phyloP scores from a whole-genome alignment of 2,888 invertebrate genomes.

The Metellina segmentata region DNA sequence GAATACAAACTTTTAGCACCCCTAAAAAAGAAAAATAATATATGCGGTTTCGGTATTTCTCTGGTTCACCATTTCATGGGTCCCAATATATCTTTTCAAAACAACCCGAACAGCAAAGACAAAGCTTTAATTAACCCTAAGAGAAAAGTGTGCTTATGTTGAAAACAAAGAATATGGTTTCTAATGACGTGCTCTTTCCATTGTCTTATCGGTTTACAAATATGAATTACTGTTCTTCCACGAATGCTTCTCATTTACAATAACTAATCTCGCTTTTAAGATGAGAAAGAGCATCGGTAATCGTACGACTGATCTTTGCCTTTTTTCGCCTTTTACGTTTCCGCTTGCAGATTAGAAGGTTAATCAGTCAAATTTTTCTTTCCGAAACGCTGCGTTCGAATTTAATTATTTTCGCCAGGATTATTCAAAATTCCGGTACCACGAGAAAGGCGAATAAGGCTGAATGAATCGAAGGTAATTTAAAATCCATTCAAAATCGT shows the following conservation, averaged over 20 bases:
- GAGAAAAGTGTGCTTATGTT: not conserved
- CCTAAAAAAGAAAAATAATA: no score
- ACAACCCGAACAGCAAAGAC: not conserved
- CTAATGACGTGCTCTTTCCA: not conserved
- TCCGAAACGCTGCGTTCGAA: slow-evolving; percentile 5
- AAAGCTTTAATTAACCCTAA: not conserved
- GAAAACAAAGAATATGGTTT: not conserved
- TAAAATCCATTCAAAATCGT: slow-evolving; percentile 66
- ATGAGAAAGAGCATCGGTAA: not conserved
- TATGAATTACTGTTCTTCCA: not conserved
- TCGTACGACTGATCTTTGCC: not conserved
- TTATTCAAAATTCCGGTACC: not conserved
- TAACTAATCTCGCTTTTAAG: slow-evolving; percentile 19
- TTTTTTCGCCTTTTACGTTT: slow-evolving; percentile 28
- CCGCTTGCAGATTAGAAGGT: slow-evolving; percentile 22
- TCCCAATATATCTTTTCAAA: not conserved
- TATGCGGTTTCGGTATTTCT: no score
- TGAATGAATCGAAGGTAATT: slow-evolving; percentile 48
- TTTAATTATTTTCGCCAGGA: slow-evolving; percentile 47
- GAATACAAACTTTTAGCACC: no score
- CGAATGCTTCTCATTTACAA: slow-evolving; percentile 9
- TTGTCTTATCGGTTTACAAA: slow-evolving; percentile 12
- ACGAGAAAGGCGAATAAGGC: not conserved
- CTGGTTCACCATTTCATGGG: not conserved
- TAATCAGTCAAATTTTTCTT: slow-evolving; percentile 51